Evolutionary conservation across 2,113 vertebrate species (phyloP), one percentile per base, ranked within the genome.

Genomic region (Dicerorhinus sumatrensis): DNA sequence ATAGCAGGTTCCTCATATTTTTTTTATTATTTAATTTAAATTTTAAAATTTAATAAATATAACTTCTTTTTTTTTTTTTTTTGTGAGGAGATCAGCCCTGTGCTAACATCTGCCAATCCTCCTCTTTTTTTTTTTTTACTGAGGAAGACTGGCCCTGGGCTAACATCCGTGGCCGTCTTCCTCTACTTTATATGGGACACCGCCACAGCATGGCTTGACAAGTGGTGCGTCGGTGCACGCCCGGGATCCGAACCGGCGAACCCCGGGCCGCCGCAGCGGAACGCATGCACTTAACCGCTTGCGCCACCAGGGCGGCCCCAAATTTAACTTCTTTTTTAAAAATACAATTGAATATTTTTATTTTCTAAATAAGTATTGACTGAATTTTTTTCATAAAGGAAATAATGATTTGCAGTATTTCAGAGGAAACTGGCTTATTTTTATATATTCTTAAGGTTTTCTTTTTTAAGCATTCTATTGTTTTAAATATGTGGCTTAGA

Each of bases 401-500:
- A 89, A 48, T 72, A 77, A 93, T 80, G 29, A 87, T 96, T 72
- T 86, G 46, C n/a, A 86, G 21, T 69, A 75, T 93, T 96, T 94
- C 89, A 60, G 58, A 96, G 92, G 92, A 94, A 96, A 65, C 21
- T 46, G 76, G 11, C 31, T 92, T 97, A 84, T 97, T 97, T 96
- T 96, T 91, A 97, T 81, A 88, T 95, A 76, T 86, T 95, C 84
- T 83, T 84, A 76, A 70, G 31, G 42, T 42, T 90, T 96, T 92
- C 72, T 92, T 97, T 97, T 97, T 88, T 58, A 93, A 94, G 94
- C 65, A 88, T 69, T 75, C 94, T 87, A 97, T 97, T 96, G 94
- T 98, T 97, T 97, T 88, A 83, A 96, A 94, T 39, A 72, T 73
- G 96, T 92, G 87, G 18, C 58, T 69, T 88, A 76, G 70, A 60